These are phyloP conservation scores for Tryphoninae sp. DNA, from an alignment of 2,888 invertebrate species.

Conservation along the genomic window DNA sequence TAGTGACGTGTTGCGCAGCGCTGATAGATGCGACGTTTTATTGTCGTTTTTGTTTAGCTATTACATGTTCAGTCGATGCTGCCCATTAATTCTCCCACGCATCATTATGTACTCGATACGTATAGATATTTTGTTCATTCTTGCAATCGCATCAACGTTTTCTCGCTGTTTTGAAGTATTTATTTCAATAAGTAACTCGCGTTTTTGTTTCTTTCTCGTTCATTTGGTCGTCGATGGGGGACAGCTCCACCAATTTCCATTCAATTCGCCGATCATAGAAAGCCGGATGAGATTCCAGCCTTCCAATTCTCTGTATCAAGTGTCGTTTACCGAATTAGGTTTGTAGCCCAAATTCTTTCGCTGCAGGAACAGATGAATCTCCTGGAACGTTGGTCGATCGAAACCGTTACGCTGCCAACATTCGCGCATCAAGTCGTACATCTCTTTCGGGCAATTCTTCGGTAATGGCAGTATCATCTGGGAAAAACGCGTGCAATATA, in stretches of 20 bases:
- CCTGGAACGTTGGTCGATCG: conserved; percentile 90
- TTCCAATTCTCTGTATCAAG: conserved; percentile 80
- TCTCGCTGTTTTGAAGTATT: neutral
- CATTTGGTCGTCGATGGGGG: conserved; percentile 72
- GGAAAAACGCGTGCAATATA: conserved; percentile 29
- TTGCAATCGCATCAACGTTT: neutral
- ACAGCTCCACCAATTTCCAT: conserved; percentile 79
- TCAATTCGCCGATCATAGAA: conserved; percentile 80
- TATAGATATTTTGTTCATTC: neutral
- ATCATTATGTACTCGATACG: neutral
- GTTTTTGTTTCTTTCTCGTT: conserved; percentile 45
- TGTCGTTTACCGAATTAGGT: conserved; percentile 75
- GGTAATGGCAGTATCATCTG: conserved; percentile 85
- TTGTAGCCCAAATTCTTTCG: conserved; percentile 87
- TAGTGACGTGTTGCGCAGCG: conserved; percentile 35
- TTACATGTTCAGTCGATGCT: conserved; percentile 48
- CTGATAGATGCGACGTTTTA: conserved; percentile 57
- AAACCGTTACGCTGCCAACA: conserved; percentile 92
- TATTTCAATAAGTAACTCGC: conserved; percentile 28
- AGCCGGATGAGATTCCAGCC: conserved; percentile 79
- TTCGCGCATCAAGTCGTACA: conserved; percentile 92
- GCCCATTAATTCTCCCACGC: conserved; percentile 10
- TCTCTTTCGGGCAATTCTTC: conserved; percentile 91
- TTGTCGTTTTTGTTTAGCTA: conserved; percentile 51
- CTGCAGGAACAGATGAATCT: conserved; percentile 92